Evolutionary conservation across 2,113 vertebrate genomes (phyloP).

Genomic region (Hystrix cristata): DNA sequence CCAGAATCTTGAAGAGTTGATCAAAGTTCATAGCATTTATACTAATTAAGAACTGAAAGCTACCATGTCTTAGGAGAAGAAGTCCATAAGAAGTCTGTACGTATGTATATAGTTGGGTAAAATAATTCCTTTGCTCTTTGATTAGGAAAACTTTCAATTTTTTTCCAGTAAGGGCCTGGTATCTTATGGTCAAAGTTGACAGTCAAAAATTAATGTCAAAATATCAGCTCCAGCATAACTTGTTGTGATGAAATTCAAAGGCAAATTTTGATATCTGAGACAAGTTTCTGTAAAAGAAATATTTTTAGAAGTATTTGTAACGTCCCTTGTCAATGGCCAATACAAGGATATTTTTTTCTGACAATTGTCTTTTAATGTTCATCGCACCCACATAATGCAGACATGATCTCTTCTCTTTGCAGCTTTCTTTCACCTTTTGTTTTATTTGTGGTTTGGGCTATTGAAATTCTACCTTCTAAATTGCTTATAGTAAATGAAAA

Average conservation of each 20-base stretch:
- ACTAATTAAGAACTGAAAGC: neutral
- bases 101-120: neutral
- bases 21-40: neutral
- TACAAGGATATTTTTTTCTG: neutral
- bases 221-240: neutral
- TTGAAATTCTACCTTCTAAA: neutral
- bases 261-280: neutral
- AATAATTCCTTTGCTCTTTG: neutral
- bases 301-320: neutral
- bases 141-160: neutral
- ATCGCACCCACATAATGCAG: neutral
- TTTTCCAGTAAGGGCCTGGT: neutral
- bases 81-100: neutral
- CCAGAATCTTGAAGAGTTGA: neutral
- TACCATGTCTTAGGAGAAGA: no score
- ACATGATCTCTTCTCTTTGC: rapidly evolving
- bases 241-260: neutral
- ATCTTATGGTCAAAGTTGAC: neutral
- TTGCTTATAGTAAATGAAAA: neutral
- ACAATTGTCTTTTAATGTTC: neutral
- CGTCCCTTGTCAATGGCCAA: neutral
- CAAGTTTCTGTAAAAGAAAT: neutral
- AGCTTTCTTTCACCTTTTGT: neutral
- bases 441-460: neutral
- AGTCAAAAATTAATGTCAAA: neutral